Conservation (phyloP, 35 echinoderm and acorn worm species). For the Diadema setosum region DNA sequence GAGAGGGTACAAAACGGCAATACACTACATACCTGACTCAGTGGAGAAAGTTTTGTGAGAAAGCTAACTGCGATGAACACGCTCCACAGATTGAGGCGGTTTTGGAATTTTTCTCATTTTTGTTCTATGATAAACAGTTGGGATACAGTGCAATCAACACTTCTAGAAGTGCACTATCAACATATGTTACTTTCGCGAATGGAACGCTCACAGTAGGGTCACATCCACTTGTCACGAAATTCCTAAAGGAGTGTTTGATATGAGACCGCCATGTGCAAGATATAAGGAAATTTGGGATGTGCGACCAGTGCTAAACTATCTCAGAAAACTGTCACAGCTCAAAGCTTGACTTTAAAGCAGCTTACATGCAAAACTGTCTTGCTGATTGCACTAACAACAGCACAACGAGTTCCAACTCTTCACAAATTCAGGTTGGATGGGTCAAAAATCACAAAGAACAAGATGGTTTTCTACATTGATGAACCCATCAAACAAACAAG, state of each 20-base stretch:
- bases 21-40: conserved; percentile 26
- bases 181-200: background rate
- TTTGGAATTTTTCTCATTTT: conserved; percentile 27
- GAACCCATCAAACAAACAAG: conserved; percentile 28
- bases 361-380: background rate
- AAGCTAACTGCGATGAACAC: background rate
- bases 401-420: conserved; percentile 11
- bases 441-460: background rate
- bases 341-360: background rate
- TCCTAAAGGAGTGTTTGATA: conserved; percentile 45
- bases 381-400: background rate
- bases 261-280: conserved; percentile 22
- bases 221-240: conserved; percentile 32
- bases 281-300: conserved; percentile 51
- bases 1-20: conserved; percentile 12
- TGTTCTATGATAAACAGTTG: conserved; percentile 10
- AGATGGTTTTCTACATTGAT: background rate
- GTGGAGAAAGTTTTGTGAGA: conserved; percentile 15
- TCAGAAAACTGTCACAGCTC: background rate
- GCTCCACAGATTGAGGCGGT: background rate
- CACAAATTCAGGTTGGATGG: background rate
- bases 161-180: conserved; percentile 17
- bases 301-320: background rate
- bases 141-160: conserved; percentile 60
- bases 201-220: background rate